phyloP scores from a whole-genome alignment of 2,888 invertebrate species.

The Phyllotreta cruciferae region DNA sequence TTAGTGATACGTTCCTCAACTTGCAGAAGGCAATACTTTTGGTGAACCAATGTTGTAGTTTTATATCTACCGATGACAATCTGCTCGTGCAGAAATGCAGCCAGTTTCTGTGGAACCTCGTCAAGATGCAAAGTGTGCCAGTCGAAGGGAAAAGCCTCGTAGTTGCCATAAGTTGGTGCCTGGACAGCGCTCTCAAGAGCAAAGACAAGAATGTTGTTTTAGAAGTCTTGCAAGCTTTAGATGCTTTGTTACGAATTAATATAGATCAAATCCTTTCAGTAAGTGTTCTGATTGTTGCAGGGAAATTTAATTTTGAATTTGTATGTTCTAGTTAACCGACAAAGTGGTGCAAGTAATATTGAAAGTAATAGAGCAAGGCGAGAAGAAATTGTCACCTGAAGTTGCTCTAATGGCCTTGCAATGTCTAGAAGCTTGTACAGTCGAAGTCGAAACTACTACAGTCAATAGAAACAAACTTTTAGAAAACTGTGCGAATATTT shows the following conservation, averaged over 20 bases:
- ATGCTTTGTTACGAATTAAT: slow-evolving; percentile 55
- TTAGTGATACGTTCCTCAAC: slow-evolving; percentile 18
- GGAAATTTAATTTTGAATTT: not conserved
- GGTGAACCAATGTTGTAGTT: slow-evolving; percentile 56
- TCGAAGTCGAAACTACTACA: slow-evolving; percentile 33
- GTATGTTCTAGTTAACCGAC: slow-evolving; percentile 44
- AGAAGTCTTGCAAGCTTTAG: slow-evolving; percentile 56
- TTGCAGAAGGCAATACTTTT: slow-evolving; percentile 57
- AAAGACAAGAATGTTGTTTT: slow-evolving; percentile 48
- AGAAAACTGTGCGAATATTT: slow-evolving; percentile 57
- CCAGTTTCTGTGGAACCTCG: slow-evolving; percentile 64
- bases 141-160: slow-evolving; percentile 56
- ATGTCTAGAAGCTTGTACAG: slow-evolving; percentile 54
- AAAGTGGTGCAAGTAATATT: slow-evolving; percentile 39
- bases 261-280: slow-evolving; percentile 43
- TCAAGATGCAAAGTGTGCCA: slow-evolving; percentile 64
- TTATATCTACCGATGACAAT: slow-evolving; percentile 62
- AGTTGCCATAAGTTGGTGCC: slow-evolving; percentile 56
- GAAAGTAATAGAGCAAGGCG: slow-evolving; percentile 23
- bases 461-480: slow-evolving; percentile 36
- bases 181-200: slow-evolving; percentile 51
- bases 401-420: slow-evolving; percentile 48
- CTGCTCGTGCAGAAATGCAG: slow-evolving; percentile 66
- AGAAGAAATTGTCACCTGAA: slow-evolving; percentile 36
- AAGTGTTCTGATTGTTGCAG: slow-evolving; percentile 18